A percentile compares a stretch with the other conserved stretches of the same genome.
phyloP scores from a whole-genome alignment of 2,797 vertebrate species.

The Emys orbicularis region DNA sequence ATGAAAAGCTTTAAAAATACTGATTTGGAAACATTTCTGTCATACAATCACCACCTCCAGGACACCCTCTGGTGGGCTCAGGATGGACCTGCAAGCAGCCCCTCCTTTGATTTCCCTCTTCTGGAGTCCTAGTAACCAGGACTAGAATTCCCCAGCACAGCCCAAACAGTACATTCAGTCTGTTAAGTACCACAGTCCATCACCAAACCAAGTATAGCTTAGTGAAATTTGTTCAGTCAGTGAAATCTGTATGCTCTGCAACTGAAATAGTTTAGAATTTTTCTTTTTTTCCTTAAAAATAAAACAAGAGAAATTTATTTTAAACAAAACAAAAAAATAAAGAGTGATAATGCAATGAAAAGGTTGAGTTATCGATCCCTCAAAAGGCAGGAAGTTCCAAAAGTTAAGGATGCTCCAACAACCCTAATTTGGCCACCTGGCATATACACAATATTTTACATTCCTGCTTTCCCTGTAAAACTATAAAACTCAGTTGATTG shows the following conservation, averaged over 20 bases:
- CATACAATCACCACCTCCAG: too few species aligned
- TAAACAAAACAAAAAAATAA: neutral
- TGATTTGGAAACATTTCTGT: neutral
- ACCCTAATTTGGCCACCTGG: neutral
- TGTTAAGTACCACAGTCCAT: too few species aligned
- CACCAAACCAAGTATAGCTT: too few species aligned
- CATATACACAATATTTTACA: neutral
- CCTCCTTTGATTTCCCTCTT: too few species aligned
- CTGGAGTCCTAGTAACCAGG: too few species aligned
- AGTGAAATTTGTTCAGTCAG: too few species aligned
- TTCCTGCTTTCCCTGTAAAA: neutral
- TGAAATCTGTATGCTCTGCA: neutral
- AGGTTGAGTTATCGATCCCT: neutral
- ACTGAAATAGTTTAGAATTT: neutral
- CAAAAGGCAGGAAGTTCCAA: neutral
- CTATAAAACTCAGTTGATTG: neutral
- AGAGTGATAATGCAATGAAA: neutral
- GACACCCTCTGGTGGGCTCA: too few species aligned
- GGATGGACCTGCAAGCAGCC: too few species aligned
- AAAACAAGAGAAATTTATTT: neutral
- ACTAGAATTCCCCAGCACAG: too few species aligned
- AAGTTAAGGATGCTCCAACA: neutral
- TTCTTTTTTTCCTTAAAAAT: neutral
- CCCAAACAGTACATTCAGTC: too few species aligned
- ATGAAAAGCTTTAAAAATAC: neutral